These are phyloP conservation scores for Conchocele bisecta DNA, from an alignment of 2,888 invertebrate genomes.

Conservation along the genomic window DNA sequence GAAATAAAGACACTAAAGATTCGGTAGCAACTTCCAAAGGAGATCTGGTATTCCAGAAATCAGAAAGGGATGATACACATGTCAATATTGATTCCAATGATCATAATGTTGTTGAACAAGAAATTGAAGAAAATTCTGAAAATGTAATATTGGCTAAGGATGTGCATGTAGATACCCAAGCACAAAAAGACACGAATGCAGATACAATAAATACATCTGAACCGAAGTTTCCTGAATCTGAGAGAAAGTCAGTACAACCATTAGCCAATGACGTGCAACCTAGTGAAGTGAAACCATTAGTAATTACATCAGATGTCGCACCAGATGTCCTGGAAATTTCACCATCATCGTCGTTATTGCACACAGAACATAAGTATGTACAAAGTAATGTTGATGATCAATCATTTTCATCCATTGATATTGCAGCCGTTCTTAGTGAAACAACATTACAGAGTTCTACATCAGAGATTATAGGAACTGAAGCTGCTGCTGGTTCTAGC, in stretches of 20 bases:
- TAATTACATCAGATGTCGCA: too few relatives aligned
- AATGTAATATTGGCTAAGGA: background rate
- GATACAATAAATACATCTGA: background rate
- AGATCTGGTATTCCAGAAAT: too few relatives aligned
- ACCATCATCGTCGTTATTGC: too few relatives aligned
- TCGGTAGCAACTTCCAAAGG: background rate
- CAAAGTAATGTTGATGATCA: too few relatives aligned
- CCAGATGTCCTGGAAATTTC: too few relatives aligned
- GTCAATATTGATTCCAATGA: background rate
- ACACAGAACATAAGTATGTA: too few relatives aligned
- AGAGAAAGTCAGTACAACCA: background rate
- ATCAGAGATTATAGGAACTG: too few relatives aligned
- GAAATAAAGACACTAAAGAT: background rate
- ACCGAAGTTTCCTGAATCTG: background rate
- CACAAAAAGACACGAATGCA: background rate
- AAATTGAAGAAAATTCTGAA: conserved; percentile 2
- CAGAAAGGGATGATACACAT: background rate
- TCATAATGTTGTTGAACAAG: conserved; percentile 9
- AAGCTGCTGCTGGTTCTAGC: too few relatives aligned
- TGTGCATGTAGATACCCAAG: background rate
- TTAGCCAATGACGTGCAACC: background rate
- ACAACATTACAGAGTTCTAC: too few relatives aligned
- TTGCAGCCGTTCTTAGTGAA: too few relatives aligned
- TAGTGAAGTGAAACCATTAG: background rate
- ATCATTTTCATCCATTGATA: too few relatives aligned